Evolutionary conservation across 2,797 vertebrate species (phyloP).

Genomic region (Mareca penelope): DNA sequence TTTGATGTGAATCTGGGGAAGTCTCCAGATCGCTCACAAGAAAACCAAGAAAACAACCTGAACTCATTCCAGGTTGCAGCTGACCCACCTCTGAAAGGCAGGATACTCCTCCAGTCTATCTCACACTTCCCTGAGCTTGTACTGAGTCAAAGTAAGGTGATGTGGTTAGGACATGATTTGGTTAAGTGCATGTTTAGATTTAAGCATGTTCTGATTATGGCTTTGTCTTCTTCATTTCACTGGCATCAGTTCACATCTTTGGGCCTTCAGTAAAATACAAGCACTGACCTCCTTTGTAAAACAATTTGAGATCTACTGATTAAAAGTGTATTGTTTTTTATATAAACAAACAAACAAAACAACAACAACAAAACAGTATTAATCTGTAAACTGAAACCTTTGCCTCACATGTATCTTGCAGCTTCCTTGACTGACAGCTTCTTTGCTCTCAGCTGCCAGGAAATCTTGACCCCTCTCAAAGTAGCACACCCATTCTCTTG

Average conservation of each 20-base stretch:
- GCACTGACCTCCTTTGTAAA: not conserved
- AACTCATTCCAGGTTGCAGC: not conserved
- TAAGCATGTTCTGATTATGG: not conserved
- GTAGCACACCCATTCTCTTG: slow-evolving; percentile 36
- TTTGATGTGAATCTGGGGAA: not conserved
- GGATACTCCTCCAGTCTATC: not conserved
- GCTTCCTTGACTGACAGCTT: not conserved
- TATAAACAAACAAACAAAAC: not conserved
- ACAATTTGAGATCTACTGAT: not conserved
- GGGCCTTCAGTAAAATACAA: not conserved
- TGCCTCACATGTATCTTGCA: not conserved
- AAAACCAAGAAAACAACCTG: not conserved
- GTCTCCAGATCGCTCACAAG: not conserved
- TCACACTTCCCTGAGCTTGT: not conserved
- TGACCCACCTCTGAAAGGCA: not conserved
- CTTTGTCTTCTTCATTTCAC: not conserved
- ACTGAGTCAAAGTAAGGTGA: not conserved
- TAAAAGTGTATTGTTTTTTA: not conserved
- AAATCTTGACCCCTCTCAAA: slow-evolving; percentile 17
- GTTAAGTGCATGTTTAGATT: not conserved
- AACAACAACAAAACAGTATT: not conserved
- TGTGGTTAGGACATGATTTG: not conserved
- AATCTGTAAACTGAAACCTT: not conserved
- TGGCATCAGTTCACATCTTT: not conserved
- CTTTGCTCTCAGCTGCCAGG: not conserved